Conservation (phyloP, 92 coral and sea anemone genomes). For the Phenganax subtilis region DNA sequence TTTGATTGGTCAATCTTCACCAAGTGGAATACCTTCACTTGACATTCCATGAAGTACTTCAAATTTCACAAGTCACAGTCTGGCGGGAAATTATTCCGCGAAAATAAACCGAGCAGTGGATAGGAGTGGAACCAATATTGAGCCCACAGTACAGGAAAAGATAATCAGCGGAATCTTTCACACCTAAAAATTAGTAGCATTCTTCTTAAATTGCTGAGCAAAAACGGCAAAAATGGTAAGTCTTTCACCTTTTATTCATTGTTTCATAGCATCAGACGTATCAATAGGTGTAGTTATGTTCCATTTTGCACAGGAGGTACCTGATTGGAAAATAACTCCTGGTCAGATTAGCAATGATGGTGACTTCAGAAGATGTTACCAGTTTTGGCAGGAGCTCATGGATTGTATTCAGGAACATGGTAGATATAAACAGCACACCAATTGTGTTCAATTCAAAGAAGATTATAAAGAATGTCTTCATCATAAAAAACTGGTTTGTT, state of each 20-base stretch:
- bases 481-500: constrained; percentile 85
- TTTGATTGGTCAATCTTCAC: constrained; percentile 20
- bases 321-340: background rate
- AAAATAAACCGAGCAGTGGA: background rate
- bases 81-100: constrained; percentile 17
- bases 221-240: constrained; percentile 7
- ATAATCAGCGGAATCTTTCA: constrained; percentile 3
- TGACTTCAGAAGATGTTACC: constrained; percentile 76
- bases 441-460: constrained; percentile 66
- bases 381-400: constrained; percentile 87
- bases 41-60: background rate
- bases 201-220: background rate
- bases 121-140: background rate
- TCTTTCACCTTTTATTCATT: background rate
- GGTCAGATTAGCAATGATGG: constrained; percentile 45
- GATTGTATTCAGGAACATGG: constrained; percentile 63
- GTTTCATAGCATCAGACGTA: background rate
- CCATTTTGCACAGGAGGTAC: constrained; percentile 6
- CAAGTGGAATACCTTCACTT: background rate
- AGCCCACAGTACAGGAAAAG: background rate
- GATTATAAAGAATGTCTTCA: constrained; percentile 92
- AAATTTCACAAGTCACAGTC: background rate
- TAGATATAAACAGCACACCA: constrained; percentile 66
- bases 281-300: background rate
- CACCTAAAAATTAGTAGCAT: background rate